Base-by-base conservation (phyloP, 2,888 invertebrate species). In the Drosophila subsilvestris region DNA sequence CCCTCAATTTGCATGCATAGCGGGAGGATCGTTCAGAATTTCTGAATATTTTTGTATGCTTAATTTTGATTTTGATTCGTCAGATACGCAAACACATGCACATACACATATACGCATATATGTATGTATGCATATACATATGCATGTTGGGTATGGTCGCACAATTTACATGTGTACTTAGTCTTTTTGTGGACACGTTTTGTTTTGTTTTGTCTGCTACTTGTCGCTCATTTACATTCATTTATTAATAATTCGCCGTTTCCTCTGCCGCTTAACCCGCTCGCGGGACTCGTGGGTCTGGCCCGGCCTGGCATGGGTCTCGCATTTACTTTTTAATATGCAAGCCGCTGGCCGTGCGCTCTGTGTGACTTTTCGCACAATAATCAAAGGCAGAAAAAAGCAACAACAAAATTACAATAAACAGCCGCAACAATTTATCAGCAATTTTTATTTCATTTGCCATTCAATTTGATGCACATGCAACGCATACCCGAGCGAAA, bases 341-440 rank as follows among this genome's bases (percentile, higher is more conserved):
- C 86, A 76, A 55, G 83, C 83, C 86, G 72, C 45, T 74, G 76
- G 82, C 79, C 68, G 59, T 63, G 67, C 67, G 77, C 71, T 75
- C 74, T 84, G 84, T 86, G 84, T 86, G 86, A 84, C 79, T 84
- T 86, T 84, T 84, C 86, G 84, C 84, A 83, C 83, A 86, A 83
- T 80, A 83, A 86, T 86, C 86, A 83, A 76, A 74, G 68, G 44
- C 80, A 75, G 48, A 71, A 45, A 65, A 53, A 12, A 63, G 43
- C 20, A 65, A 18, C 42, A 60, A 51, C 49, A 55, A 57, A 75
- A 61, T 74, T 22, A 47, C 47, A 63, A 55, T 44, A 63, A 44
- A 54, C 18, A 45, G 44, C 48, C 42, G 43, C 60, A 20, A 32
- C 67, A 70, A 68, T 80, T 78, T 82, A 69, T 63, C 62, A 50